Conservation (phyloP, 30 jellyfish, hydroid and myxozoan species). For the Hydractinia echinata region DNA sequence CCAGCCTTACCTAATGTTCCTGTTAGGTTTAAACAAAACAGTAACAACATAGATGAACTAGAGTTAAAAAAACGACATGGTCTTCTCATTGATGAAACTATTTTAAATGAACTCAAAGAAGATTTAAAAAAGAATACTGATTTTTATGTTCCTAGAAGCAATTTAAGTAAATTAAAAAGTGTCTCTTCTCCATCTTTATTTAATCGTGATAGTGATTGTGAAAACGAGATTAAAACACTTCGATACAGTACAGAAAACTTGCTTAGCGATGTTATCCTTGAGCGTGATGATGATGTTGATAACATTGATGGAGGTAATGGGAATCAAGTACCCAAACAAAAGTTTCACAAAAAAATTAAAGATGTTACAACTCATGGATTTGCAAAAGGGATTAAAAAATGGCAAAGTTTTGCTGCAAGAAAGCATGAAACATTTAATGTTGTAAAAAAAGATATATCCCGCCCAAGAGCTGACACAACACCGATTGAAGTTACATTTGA, state of each 20-base stretch:
- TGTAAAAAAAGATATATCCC: conserved; percentile 4
- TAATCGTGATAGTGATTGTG: background rate
- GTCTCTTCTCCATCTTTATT: conserved; percentile 26
- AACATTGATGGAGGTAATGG: conserved; percentile 5
- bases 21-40: background rate
- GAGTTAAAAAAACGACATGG: background rate
- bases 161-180: conserved; percentile 29
- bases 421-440: background rate
- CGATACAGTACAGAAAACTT: too few relatives aligned
- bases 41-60: background rate
- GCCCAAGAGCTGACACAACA: background rate
- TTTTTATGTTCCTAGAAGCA: background rate
- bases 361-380: background rate
- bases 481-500: background rate
- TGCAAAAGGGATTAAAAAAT: conserved; percentile 32
- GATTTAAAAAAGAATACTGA: background rate
- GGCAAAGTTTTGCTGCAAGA: conserved; percentile 23
- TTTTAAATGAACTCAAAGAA: background rate
- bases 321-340: background rate
- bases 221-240: background rate
- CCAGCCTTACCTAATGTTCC: background rate
- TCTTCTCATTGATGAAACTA: background rate
- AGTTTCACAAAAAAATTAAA: background rate
- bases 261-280: background rate
- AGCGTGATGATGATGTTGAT: background rate